Evolutionary conservation across 2,888 invertebrate species (phyloP).

Genomic region (Drosophila pseudotakahashii): DNA sequence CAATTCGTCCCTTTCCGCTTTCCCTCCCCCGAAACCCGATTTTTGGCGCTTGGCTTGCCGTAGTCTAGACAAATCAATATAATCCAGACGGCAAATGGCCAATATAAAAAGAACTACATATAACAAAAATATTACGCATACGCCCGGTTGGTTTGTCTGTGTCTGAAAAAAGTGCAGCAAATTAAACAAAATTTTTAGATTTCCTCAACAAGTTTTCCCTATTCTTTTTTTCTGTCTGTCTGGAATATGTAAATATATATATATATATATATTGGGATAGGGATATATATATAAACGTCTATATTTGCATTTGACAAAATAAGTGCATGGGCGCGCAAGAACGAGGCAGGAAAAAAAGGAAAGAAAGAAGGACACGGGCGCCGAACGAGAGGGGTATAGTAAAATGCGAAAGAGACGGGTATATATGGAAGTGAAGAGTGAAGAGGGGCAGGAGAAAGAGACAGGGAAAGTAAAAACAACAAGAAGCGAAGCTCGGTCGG

Average conservation of each 20-base stretch:
- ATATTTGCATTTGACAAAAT: slow-evolving; percentile 80
- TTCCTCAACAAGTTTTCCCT: slow-evolving; percentile 45
- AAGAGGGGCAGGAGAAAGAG: not conserved
- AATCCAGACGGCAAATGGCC: slow-evolving; percentile 69
- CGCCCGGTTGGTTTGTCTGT: slow-evolving; percentile 51
- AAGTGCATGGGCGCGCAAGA: slow-evolving; percentile 60
- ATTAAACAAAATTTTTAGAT: slow-evolving; percentile 79
- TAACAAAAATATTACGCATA: slow-evolving; percentile 71
- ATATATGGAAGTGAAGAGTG: too few species aligned
- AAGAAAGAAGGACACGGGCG: slow-evolving; percentile 39
- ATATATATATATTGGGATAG: slow-evolving; percentile 4
- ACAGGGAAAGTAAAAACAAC: slow-evolving; percentile 50
- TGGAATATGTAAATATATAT: slow-evolving; percentile 25
- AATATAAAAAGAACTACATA: slow-evolving; percentile 62
- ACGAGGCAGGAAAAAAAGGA: slow-evolving; percentile 10
- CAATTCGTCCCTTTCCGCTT: not conserved
- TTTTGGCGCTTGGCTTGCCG: slow-evolving; percentile 18
- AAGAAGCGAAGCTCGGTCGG: slow-evolving; percentile 27
- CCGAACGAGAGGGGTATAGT: slow-evolving; percentile 9
- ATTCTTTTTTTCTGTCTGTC: slow-evolving; percentile 67
- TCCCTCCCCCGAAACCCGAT: slow-evolving; percentile 3
- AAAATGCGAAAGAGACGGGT: not conserved
- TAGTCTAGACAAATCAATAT: slow-evolving; percentile 67
- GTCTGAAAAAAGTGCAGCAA: slow-evolving; percentile 56
- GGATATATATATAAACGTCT: slow-evolving; percentile 52